A percentile compares a stretch with the other conserved stretches of the same genome.
These are phyloP conservation scores for Arctocebus calabarensis DNA, from an alignment of 2,797 vertebrate genomes.

Conservation along the genomic window DNA sequence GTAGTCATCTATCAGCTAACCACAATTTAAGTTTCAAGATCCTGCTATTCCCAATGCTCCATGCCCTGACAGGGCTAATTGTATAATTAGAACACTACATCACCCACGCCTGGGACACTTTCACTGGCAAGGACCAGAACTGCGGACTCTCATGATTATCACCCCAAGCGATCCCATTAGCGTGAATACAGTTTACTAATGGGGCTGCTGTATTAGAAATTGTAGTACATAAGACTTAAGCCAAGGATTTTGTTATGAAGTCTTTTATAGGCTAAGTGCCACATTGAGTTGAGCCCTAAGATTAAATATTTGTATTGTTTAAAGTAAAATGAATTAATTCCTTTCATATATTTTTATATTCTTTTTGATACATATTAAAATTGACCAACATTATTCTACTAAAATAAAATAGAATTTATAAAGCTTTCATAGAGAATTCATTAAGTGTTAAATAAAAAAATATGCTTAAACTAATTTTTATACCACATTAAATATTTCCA, in stretches of 20 bases:
- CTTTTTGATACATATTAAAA: neutral
- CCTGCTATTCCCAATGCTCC: slow-evolving; percentile 82
- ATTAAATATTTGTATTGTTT: slow-evolving; percentile 26
- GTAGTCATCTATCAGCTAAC: slow-evolving; percentile 92
- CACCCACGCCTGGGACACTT: slow-evolving; percentile 75
- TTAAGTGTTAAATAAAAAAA: slow-evolving; percentile 6
- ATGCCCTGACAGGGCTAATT: slow-evolving; percentile 87
- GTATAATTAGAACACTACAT: slow-evolving; percentile 81
- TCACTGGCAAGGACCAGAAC: slow-evolving; percentile 77
- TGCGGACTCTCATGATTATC: slow-evolving; percentile 78
- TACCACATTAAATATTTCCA: neutral
- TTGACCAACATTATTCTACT: slow-evolving; percentile 36
- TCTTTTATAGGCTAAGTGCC: slow-evolving; percentile 67
- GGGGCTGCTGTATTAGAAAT: slow-evolving; percentile 69
- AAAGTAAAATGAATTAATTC: neutral
- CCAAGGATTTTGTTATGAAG: slow-evolving; percentile 75
- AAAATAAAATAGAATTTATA: neutral
- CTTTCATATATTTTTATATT: neutral
- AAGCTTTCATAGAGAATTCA: neutral
- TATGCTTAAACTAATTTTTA: slow-evolving; percentile 1
- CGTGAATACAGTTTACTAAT: slow-evolving; percentile 83
- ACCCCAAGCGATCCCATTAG: slow-evolving; percentile 84
- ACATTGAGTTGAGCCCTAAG: slow-evolving; percentile 61
- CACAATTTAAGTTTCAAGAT: slow-evolving; percentile 80
- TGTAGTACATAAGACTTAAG: slow-evolving; percentile 63